These are phyloP conservation scores for Bruchidius siliquastri DNA, from an alignment of 2,888 invertebrate genomes.

Conservation along the genomic window DNA sequence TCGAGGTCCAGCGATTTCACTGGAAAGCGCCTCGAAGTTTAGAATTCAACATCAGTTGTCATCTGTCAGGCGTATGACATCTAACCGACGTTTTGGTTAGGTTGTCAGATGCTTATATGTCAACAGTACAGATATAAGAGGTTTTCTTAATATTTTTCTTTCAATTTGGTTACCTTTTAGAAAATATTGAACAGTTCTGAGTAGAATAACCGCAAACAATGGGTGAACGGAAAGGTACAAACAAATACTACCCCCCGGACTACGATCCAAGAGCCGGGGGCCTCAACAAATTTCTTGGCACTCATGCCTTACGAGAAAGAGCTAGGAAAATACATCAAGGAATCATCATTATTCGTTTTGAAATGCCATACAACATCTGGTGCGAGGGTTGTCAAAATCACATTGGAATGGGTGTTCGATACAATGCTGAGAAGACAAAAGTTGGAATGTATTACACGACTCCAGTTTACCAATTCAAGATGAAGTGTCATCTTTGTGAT, in stretches of 20 bases:
- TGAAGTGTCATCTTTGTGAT: constrained; percentile 98
- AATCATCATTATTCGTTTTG: constrained; percentile 94
- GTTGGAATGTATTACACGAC: constrained; percentile 98
- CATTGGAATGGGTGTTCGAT: constrained; percentile 98
- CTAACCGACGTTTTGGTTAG: constrained; percentile 75
- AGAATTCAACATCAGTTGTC: no score
- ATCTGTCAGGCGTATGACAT: constrained; percentile 56
- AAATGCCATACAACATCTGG: constrained; percentile 99
- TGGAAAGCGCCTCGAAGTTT: no score
- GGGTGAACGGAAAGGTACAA: constrained; percentile 98
- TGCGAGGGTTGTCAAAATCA: constrained; percentile 97
- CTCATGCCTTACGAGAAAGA: constrained; percentile 92
- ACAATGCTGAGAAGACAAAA: constrained; percentile 90
- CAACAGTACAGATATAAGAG: no score
- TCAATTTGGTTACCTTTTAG: no score
- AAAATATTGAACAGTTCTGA: constrained; percentile 57
- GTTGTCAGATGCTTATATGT: no score
- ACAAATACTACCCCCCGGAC: constrained; percentile 98
- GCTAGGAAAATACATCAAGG: constrained; percentile 94
- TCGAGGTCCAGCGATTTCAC: no score
- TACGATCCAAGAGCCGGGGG: constrained; percentile 95
- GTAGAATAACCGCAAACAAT: constrained; percentile 49
- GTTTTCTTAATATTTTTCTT: no score
- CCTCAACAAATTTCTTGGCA: constrained; percentile 88
- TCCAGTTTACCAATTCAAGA: constrained; percentile 94